Evolutionary conservation across 1,140 invertebrate genomes (phyloP), one percentile per base, ranked within the genome.

Genomic region (Euschistus heros): DNA sequence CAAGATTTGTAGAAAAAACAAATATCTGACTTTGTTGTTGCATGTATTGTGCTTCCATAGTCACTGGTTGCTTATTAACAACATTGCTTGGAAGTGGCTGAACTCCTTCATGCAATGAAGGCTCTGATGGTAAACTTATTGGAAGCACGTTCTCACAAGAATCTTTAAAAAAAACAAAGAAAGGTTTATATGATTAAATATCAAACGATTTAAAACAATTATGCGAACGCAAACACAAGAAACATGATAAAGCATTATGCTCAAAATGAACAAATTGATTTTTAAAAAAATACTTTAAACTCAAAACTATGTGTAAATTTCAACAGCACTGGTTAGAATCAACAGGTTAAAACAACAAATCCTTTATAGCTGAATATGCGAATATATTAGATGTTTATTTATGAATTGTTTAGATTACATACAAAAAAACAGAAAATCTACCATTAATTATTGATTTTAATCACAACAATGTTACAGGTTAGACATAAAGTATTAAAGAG

Each of bases 11-110:
- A 14, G 91, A 93, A 80, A 98, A 98, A 62, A 98, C 94, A 83
- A 96, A 98, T 73, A 98, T 94, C 77, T 97, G 94, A 80, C 90
- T 97, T 76, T 96, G 93, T 75, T 97, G 94, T 78, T 96, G 93
- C 88, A 91, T 89, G 71, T 89, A 90, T 73, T 90, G 84, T 68
- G 86, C 83, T 72, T 84, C 88, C 81, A 85, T 86, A 70, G 84
- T 87, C 68, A 84, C 86, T 64, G 88, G 84, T 74, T 89, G 87
- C 75, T 91, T 90, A 70, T 80, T 85, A 66, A 89, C 82, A 33
- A 89, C 84, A 76, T 89, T 89, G 68, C 86, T 86, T 18, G 86
- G 83, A 69, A 89, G 72, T 22, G 86, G 85, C 72, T 89, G 87
- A 42, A 70, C 69, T 44, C 69, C 67, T 46, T 68, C 69, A 57